A percentile compares a stretch with the other conserved stretches of the same genome.
phyloP scores from a whole-genome alignment of 2,113 vertebrate species.

The Motacilla alba region DNA sequence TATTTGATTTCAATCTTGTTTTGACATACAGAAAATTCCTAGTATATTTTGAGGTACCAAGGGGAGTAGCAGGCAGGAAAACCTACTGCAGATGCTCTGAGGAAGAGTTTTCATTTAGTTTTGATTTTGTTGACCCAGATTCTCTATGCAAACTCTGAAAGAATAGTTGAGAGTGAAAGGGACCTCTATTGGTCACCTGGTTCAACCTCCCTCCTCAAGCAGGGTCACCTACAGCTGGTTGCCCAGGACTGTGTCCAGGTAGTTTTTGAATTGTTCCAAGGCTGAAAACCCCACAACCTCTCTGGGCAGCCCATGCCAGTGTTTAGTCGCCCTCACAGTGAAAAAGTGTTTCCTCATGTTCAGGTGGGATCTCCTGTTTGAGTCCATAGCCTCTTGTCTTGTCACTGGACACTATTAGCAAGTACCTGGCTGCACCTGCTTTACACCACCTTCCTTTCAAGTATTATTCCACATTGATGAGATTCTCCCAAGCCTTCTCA shows the following conservation, averaged over 20 bases:
- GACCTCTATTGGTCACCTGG: not conserved
- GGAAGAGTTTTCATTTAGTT: not conserved
- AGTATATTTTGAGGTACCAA: not conserved
- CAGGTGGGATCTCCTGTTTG: not conserved
- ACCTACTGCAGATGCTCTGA: not conserved
- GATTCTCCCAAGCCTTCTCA: not conserved
- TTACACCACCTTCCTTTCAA: not conserved
- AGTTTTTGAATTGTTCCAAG: not conserved
- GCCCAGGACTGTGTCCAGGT: no score
- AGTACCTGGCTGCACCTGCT: not conserved
- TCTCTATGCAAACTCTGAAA: not conserved
- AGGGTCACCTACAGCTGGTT: not conserved
- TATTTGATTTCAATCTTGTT: not conserved
- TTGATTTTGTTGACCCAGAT: not conserved
- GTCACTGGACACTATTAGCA: not conserved
- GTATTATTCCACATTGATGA: not conserved
- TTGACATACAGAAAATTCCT: not conserved
- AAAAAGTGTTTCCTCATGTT: not conserved
- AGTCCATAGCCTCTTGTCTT: not conserved
- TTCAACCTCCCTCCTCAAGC: not conserved
- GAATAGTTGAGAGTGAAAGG: not conserved
- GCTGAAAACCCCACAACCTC: not conserved
- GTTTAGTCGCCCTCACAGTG: not conserved
- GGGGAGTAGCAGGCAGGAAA: not conserved
- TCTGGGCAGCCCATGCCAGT: not conserved